Conservation (phyloP, 2,888 invertebrate genomes). For the Orchestes rusci region DNA sequence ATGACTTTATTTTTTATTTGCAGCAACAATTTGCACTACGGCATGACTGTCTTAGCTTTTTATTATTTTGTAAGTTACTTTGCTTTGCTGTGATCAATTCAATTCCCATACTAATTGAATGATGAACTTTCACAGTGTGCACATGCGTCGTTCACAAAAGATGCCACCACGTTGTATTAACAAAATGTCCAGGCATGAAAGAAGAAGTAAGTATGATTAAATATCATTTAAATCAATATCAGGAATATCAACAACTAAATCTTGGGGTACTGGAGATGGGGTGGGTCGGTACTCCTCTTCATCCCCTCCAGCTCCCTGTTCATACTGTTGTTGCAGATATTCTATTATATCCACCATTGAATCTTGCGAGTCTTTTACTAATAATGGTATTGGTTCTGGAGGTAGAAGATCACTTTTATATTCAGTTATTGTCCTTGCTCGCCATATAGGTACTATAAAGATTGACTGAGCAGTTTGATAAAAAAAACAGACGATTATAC, state of each 20-base stretch:
- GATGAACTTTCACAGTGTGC: constrained; percentile 62
- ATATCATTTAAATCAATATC: constrained; percentile 29
- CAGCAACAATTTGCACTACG: constrained; percentile 39
- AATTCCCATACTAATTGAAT: no score
- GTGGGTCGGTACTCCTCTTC: constrained; percentile 40
- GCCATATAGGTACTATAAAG: constrained; percentile 54
- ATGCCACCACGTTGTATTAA: constrained; percentile 94
- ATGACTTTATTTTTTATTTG: constrained; percentile 41
- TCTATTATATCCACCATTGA: constrained; percentile 47
- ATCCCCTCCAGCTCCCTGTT: constrained; percentile 38
- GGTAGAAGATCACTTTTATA: constrained; percentile 65
- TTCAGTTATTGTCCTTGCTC: constrained; percentile 58
- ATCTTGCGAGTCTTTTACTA: constrained; percentile 56
- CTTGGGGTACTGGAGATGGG: constrained; percentile 31
- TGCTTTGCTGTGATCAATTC: no score
- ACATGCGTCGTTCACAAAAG: constrained; percentile 99
- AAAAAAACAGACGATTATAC: constrained; percentile 33
- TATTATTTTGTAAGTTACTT: constrained; percentile 41
- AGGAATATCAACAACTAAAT: constrained; percentile 29
- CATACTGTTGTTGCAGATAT: constrained; percentile 46
- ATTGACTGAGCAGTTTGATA: neutral
- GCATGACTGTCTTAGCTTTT: constrained; percentile 41
- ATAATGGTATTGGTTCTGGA: constrained; percentile 59
- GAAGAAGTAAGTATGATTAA: constrained; percentile 19
- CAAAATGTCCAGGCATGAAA: constrained; percentile 86